These are phyloP conservation scores for Aphelenchoides avenae DNA, from an alignment of 1,140 invertebrate genomes.

Conservation along the genomic window DNA sequence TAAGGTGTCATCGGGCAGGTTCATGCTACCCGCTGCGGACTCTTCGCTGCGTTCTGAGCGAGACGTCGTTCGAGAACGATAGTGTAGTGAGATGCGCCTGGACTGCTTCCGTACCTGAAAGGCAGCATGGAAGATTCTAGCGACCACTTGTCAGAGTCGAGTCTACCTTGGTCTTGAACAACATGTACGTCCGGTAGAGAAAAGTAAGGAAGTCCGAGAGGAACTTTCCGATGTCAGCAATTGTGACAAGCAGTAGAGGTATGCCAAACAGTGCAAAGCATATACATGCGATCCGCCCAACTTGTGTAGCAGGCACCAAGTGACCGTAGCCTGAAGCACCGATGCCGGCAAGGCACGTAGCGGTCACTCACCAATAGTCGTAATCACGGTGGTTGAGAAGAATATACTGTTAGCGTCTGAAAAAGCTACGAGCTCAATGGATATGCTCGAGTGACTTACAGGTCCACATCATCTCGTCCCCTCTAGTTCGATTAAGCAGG, in stretches of 20 bases:
- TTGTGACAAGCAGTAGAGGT: constrained; percentile 63
- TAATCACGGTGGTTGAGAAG: constrained; percentile 59
- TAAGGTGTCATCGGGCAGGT: too few species aligned
- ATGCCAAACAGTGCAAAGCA: constrained; percentile 64
- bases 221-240: constrained; percentile 63
- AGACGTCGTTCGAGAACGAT: too few species aligned
- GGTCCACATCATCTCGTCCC: constrained; percentile 55
- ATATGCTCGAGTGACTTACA: too few species aligned
- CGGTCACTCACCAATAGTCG: constrained; percentile 60
- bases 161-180: constrained; percentile 10
- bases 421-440: too few species aligned
- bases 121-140: too few species aligned
- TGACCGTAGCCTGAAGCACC: constrained; percentile 61
- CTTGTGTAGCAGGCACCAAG: constrained; percentile 63
- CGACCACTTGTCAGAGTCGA: too few species aligned
- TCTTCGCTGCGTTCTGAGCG: too few species aligned
- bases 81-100: too few species aligned
- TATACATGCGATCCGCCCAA: constrained; percentile 63
- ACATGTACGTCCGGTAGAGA: constrained; percentile 28
- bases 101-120: too few species aligned
- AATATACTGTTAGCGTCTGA: constrained; percentile 57
- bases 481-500: constrained; percentile 50
- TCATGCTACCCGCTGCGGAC: too few species aligned
- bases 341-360: too few species aligned
- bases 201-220: constrained; percentile 49